Percentiles rank a stretch among this genome's conserved stretches.
Conservation (phyloP, 2,113 vertebrate species). For the Callipepla squamata region DNA sequence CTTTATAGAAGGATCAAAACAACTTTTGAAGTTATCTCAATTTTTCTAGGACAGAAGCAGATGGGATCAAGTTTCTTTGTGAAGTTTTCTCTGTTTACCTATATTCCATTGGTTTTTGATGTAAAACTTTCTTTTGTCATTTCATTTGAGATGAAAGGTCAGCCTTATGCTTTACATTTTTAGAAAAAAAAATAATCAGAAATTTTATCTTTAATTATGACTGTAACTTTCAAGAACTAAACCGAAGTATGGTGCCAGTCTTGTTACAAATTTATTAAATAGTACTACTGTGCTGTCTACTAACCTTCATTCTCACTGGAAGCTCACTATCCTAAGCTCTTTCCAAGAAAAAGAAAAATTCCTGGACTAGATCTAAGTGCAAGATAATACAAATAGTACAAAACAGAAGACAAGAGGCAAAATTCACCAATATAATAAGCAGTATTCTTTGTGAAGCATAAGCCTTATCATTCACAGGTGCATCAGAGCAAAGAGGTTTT, state of each 20-base stretch:
- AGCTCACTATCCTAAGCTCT: neutral
- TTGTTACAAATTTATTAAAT: neutral
- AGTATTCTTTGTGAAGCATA: neutral
- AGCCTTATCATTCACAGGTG: slow-evolving; percentile 9
- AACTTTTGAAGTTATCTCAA: neutral
- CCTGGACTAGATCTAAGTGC: neutral
- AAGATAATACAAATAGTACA: neutral
- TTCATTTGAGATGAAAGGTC: neutral
- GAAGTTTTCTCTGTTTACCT: neutral
- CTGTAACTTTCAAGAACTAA: neutral
- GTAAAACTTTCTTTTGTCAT: neutral
- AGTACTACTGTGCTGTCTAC: neutral
- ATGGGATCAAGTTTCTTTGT: neutral
- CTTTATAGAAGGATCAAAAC: slow-evolving; percentile 7
- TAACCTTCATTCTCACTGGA: neutral
- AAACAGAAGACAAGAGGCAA: neutral
- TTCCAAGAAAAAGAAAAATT: neutral
- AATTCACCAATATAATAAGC: neutral
- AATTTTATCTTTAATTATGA: neutral
- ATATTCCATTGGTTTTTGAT: neutral
- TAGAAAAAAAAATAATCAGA: neutral
- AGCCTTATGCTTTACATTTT: neutral
- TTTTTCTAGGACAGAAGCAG: neutral
- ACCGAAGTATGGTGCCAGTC: neutral
- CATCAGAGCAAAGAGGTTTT: slow-evolving; percentile 35